These are phyloP conservation scores for Heliconius eleuchia DNA, from an alignment of 1,140 invertebrate genomes.

Conservation along the genomic window DNA sequence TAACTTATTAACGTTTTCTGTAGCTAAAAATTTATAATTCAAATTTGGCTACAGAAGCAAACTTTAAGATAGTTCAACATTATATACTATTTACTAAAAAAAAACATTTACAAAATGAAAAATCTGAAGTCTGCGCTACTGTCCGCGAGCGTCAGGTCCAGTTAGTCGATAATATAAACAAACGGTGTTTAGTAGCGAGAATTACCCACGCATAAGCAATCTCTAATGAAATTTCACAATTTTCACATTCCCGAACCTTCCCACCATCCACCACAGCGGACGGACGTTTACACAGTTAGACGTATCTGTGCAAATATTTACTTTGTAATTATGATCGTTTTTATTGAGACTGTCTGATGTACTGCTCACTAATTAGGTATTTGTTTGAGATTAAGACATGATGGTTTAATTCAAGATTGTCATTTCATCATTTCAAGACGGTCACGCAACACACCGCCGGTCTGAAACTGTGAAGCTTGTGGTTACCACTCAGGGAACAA, in stretches of 20 bases:
- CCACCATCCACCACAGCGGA: background rate
- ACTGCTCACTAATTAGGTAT: background rate
- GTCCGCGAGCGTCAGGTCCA: conserved; percentile 3
- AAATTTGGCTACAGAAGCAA: no score
- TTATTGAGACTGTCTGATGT: background rate
- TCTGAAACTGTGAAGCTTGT: no score
- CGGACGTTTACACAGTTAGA: background rate
- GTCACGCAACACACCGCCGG: no score
- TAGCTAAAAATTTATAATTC: no score
- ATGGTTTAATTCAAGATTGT: no score
- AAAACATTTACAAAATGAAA: background rate
- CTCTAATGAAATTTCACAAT: conserved; percentile 9
- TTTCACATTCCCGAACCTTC: background rate
- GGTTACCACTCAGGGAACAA: no score
- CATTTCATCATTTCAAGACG: no score
- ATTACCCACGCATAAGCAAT: conserved; percentile 13
- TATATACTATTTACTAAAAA: background rate
- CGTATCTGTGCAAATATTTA: conserved; percentile 1
- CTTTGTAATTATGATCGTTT: background rate
- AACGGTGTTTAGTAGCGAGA: conserved; percentile 9
- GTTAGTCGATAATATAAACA: conserved; percentile 9
- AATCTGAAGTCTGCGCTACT: background rate
- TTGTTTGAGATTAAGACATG: background rate
- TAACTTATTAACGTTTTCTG: no score
- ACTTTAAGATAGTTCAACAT: no score